These are phyloP conservation scores for Pygoscelis antarcticus DNA, from an alignment of 2,113 vertebrate species.

Conservation along the genomic window DNA sequence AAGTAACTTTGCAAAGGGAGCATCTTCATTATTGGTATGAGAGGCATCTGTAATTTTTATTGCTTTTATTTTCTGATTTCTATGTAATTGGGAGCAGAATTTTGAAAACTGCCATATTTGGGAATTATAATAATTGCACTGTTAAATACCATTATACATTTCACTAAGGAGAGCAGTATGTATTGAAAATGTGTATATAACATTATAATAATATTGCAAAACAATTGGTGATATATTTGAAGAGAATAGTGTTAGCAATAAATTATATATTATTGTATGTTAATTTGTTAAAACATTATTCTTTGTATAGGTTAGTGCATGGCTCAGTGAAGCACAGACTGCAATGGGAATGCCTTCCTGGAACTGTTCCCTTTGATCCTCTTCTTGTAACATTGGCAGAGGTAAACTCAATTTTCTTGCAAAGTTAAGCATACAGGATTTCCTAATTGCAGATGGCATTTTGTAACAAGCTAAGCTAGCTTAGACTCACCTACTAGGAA, in stretches of 20 bases:
- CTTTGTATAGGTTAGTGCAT: constrained; percentile 76
- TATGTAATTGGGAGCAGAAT: not conserved
- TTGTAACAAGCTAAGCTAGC: not conserved
- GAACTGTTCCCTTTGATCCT: constrained; percentile 80
- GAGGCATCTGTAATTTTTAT: not conserved
- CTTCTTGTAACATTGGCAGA: constrained; percentile 82
- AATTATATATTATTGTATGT: not conserved
- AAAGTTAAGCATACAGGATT: not conserved
- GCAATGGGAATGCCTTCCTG: constrained; percentile 79
- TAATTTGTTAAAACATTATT: not conserved
- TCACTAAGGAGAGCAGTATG: not conserved
- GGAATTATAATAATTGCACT: not conserved
- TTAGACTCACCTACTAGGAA: not conserved
- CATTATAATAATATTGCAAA: not conserved
- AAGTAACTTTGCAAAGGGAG: not conserved
- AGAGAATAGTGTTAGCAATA: not conserved
- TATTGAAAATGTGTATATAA: not conserved
- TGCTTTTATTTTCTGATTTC: not conserved
- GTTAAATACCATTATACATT: not conserved
- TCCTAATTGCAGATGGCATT: not conserved
- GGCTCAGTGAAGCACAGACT: constrained; percentile 83
- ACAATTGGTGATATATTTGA: not conserved
- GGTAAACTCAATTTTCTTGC: constrained; percentile 59
- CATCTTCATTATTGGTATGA: not conserved
- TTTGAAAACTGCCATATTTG: not conserved